These are phyloP conservation scores for Melitaea athalia DNA, from an alignment of 2,888 invertebrate species.

Conservation along the genomic window DNA sequence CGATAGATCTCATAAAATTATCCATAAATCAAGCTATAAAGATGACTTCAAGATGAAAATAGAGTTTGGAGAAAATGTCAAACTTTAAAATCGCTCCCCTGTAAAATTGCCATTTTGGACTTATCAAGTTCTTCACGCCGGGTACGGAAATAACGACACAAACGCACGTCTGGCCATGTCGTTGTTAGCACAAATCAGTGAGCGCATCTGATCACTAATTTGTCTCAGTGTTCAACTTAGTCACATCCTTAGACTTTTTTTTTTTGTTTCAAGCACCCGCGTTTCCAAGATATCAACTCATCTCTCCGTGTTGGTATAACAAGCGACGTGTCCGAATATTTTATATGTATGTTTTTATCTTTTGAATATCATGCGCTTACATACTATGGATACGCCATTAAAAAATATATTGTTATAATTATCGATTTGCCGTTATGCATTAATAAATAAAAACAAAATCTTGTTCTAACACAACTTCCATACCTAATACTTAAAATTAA, in stretches of 20 bases:
- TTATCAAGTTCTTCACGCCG: too few species aligned
- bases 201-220: constrained; percentile 61
- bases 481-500: too few species aligned
- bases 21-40: too few species aligned
- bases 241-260: constrained; percentile 53
- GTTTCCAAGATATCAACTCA: constrained; percentile 73
- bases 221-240: constrained; percentile 60
- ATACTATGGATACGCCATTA: constrained; percentile 49
- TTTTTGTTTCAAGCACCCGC: constrained; percentile 62
- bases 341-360: constrained; percentile 68
- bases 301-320: constrained; percentile 79
- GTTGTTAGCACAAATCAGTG: constrained; percentile 42
- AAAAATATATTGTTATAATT: background rate
- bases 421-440: background rate
- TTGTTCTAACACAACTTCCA: too few species aligned
- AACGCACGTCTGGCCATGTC: constrained; percentile 5
- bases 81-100: too few species aligned
- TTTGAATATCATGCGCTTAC: constrained; percentile 47
- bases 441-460: background rate
- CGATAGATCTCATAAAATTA: too few species aligned
- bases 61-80: too few species aligned
- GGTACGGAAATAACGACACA: too few species aligned
- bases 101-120: too few species aligned
- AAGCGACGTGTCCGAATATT: constrained; percentile 79
- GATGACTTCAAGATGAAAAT: too few species aligned